Evolutionary conservation across 2,113 vertebrate species (phyloP).

Genomic region (Polypterus bichir): DNA sequence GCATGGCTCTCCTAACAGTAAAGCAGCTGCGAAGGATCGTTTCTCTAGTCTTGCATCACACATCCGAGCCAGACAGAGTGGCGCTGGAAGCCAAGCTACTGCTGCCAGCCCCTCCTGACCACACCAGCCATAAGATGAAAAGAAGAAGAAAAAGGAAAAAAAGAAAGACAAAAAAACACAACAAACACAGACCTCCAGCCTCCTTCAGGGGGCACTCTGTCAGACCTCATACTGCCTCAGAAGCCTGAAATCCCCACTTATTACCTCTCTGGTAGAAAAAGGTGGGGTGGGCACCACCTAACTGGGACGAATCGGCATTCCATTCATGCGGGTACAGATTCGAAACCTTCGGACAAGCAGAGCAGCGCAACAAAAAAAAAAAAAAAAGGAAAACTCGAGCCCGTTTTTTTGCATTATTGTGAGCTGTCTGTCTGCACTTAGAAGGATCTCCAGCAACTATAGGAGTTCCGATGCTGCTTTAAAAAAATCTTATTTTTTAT

Average conservation of each 20-base stretch:
- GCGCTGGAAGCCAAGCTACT: no score
- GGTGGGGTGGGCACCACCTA: conserved; percentile 18
- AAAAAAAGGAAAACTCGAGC: conserved; percentile 1
- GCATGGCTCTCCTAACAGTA: no score
- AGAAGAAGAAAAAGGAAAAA: background rate
- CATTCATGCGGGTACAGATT: conserved; percentile 31
- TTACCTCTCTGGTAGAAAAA: background rate
- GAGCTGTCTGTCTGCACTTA: conserved; percentile 34
- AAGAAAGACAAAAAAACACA: conserved; percentile 1
- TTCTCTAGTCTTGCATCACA: no score
- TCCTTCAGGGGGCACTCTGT: conserved; percentile 1
- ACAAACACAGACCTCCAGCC: conserved; percentile 9
- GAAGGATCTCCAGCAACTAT: conserved; percentile 21
- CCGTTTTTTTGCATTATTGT: conserved; percentile 26
- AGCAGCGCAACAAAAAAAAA: conserved; percentile 8
- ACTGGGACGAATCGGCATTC: conserved; percentile 22
- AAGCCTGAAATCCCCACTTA: background rate
- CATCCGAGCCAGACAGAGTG: no score
- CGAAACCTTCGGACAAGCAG: conserved; percentile 14
- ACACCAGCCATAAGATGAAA: no score
- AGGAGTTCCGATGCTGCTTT: conserved; percentile 52
- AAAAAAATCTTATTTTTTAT: conserved; percentile 27
- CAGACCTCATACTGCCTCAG: conserved; percentile 4
- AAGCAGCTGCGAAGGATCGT: no score
- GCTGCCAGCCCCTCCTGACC: no score